Evolutionary conservation across 2,888 invertebrate species (phyloP), one percentile per base, ranked within the genome.

Genomic region (Cephus runcator): DNA sequence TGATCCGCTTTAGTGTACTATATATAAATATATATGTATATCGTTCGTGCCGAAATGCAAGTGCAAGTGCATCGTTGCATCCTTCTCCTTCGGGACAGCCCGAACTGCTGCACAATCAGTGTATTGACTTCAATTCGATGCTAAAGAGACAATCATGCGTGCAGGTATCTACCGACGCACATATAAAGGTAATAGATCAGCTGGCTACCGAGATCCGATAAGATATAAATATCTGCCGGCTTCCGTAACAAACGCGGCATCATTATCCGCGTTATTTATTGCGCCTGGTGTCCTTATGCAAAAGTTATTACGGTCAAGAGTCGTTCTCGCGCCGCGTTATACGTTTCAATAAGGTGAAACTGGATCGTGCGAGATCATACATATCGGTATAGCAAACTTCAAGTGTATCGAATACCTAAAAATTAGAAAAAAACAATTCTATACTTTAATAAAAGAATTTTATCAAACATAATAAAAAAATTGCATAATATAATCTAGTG

Each of bases 111-210:
- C 56, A 56, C 56, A 9, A 56, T 56, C 56, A 56, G 56, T 3
- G 23, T 56, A 56, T 56, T 23, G 56, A 56, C 56, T 56, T 56
- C 76, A 77, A 81, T 81, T 81, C 81, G 80, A 80, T 79, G 80
- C 80, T 78, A 79, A 81, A 80, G 80, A 81, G 80, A 81, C 80
- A 80, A 81, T 81, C 81, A 79, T 69, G 74, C 74, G 68, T 68
- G 69, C 79, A 69, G 73, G 9, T 56, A 56, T 23, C 23, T 56
- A 56, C 56, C 56, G 56, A 56, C 56, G 56, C 56, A 56, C 23
- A 23, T 56, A 56, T 56, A 56, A 56, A 78, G 76, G 80, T 79
- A 81, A 81, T 81, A 81, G 81, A 81, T 81, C 81, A 79, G 77
- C 69, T 56, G 56, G 73, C 31, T 11, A n/a, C 75, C 69, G 73